These are phyloP conservation scores for Elysia chlorotica DNA, from an alignment of 1,140 invertebrate species.

Conservation along the genomic window DNA sequence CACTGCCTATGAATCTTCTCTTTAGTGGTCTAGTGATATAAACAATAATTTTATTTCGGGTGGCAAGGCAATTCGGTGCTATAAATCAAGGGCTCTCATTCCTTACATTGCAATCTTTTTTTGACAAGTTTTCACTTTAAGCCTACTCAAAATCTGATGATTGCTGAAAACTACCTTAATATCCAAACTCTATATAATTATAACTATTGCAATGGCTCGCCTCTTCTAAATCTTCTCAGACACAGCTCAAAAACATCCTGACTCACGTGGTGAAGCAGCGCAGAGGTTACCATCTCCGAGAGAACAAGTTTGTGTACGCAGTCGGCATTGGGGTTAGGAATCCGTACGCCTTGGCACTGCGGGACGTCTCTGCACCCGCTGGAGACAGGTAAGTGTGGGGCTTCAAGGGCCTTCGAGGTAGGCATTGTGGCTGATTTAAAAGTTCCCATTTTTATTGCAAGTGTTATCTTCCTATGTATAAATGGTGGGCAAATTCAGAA, in stretches of 20 bases:
- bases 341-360: too few species aligned
- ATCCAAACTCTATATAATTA: neutral
- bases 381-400: conserved; percentile 24
- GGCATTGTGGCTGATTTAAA: too few species aligned
- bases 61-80: neutral
- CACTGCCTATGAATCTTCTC: too few species aligned
- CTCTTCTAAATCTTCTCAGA: conserved; percentile 41
- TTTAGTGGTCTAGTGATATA: too few species aligned
- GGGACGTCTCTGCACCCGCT: too few species aligned
- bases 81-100: neutral
- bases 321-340: conserved; percentile 74
- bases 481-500: too few species aligned
- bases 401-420: too few species aligned
- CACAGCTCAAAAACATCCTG: conserved; percentile 78
- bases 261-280: conserved; percentile 73
- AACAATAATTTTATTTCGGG: neutral
- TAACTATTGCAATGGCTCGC: neutral
- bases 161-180: neutral
- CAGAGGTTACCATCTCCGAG: conserved; percentile 74
- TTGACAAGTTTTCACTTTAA: neutral
- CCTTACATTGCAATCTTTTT: neutral
- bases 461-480: too few species aligned
- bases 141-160: too few species aligned
- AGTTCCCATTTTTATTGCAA: too few species aligned
- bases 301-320: conserved; percentile 74